Conservation (phyloP, 2,797 vertebrate genomes). For the Natrix natrix region DNA sequence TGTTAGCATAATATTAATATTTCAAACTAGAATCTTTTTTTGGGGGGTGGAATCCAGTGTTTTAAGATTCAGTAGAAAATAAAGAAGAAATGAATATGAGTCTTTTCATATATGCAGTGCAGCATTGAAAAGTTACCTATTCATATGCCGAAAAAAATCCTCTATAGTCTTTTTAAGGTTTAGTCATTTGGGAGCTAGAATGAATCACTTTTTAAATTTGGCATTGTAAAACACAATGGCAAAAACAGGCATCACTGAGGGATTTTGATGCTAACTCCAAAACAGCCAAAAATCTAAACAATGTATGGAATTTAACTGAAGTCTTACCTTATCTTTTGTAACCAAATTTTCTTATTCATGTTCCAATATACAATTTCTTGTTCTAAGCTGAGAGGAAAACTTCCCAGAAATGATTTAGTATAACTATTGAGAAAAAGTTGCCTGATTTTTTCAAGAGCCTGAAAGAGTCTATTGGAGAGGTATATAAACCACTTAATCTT, state of each 20-base stretch:
- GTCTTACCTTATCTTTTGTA: background rate
- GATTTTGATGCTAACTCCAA: constrained; percentile 16
- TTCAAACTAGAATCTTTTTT: background rate
- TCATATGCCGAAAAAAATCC: background rate
- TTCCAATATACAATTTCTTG: constrained; percentile 2
- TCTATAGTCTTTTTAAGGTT: background rate
- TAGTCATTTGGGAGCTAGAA: background rate
- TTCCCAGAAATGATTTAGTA: background rate
- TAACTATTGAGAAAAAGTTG: background rate
- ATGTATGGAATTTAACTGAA: background rate
- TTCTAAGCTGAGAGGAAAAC: background rate
- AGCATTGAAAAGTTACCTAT: background rate
- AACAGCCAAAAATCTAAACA: constrained; percentile 20
- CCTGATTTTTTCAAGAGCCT: background rate
- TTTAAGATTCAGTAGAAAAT: background rate
- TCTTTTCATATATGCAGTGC: background rate
- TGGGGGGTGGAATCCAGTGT: background rate
- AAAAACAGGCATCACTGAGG: background rate
- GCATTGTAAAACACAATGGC: constrained; percentile 14
- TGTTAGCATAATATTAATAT: background rate
- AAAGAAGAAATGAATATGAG: background rate
- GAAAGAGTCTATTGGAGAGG: background rate
- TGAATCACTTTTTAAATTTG: constrained; percentile 25
- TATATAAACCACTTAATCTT: background rate
- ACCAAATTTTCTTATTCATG: background rate